Evolutionary conservation across 1,140 invertebrate species (phyloP).

Genomic region (Atta texana): DNA sequence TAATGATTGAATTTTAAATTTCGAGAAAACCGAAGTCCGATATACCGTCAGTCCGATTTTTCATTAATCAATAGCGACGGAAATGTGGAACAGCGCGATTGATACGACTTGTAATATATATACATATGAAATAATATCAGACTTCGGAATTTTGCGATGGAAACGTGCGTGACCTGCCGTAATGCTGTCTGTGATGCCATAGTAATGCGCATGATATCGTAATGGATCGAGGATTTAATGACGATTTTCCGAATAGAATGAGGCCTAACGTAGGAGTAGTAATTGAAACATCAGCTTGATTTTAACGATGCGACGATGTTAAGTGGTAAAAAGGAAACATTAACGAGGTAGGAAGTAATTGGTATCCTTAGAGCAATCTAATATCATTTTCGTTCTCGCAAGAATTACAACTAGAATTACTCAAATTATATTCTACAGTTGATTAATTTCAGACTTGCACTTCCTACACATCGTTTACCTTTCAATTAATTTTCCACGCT

Average conservation of each 20-base stretch:
- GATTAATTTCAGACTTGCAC: not conserved
- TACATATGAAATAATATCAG: not conserved
- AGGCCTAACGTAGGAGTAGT: not conserved
- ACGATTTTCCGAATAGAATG: not conserved
- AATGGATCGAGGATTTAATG: conserved; percentile 44
- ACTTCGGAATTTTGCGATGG: conserved; percentile 10
- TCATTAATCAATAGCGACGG: conserved; percentile 24
- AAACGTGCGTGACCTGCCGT: conserved; percentile 43
- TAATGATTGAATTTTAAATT: conserved; percentile 26
- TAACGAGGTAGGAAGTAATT: not conserved
- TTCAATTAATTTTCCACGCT: conserved; percentile 15
- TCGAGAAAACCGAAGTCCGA: not conserved
- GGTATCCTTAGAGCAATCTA: not conserved
- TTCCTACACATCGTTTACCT: not conserved
- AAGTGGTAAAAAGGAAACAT: not conserved
- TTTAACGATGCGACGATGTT: not conserved
- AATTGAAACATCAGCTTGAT: conserved; percentile 18
- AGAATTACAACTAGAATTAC: not conserved
- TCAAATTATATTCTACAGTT: not conserved
- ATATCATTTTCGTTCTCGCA: not conserved
- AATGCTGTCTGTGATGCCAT: conserved; percentile 34
- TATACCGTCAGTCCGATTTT: not conserved
- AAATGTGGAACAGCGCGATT: not conserved
- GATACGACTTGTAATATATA: not conserved
- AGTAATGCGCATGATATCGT: conserved; percentile 27